phyloP scores from a whole-genome alignment of 1,140 invertebrate species.

The Tetramorium parvispinum region DNA sequence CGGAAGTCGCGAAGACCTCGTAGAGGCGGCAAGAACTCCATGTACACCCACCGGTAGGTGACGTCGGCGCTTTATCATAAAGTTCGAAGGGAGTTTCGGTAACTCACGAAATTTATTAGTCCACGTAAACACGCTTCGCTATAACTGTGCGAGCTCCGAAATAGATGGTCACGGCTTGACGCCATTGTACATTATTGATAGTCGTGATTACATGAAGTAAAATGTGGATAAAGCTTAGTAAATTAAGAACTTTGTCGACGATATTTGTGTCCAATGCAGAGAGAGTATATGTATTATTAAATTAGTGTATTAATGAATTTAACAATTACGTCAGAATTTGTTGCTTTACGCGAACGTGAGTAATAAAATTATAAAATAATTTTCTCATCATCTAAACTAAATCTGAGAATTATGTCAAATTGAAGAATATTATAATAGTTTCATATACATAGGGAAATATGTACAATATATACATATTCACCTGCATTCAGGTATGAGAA shows the following conservation, averaged over 20 bases:
- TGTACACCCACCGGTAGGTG: slow-evolving; percentile 80
- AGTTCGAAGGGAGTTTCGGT: slow-evolving; percentile 55
- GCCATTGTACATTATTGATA: slow-evolving; percentile 10
- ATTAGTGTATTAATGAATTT: not conserved
- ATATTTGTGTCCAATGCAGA: not conserved
- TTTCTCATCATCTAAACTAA: not conserved
- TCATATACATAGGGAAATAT: not conserved
- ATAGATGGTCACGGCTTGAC: slow-evolving; percentile 33
- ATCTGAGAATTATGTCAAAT: not conserved
- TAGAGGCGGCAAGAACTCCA: slow-evolving; percentile 81
- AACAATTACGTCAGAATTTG: not conserved
- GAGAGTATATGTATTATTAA: not conserved
- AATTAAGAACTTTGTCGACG: not conserved
- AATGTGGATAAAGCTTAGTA: not conserved
- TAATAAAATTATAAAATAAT: not conserved
- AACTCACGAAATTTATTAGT: slow-evolving; percentile 32
- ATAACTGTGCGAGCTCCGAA: slow-evolving; percentile 10
- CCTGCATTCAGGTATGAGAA: not conserved
- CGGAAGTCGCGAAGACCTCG: slow-evolving; percentile 82
- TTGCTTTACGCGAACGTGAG: not conserved
- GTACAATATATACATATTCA: not conserved
- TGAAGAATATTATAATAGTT: not conserved
- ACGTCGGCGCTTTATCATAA: slow-evolving; percentile 33
- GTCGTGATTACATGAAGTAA: slow-evolving; percentile 4
- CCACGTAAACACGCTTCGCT: not conserved